phyloP scores from a whole-genome alignment of 1,140 invertebrate genomes.

The Gonatopus flavifemur region DNA sequence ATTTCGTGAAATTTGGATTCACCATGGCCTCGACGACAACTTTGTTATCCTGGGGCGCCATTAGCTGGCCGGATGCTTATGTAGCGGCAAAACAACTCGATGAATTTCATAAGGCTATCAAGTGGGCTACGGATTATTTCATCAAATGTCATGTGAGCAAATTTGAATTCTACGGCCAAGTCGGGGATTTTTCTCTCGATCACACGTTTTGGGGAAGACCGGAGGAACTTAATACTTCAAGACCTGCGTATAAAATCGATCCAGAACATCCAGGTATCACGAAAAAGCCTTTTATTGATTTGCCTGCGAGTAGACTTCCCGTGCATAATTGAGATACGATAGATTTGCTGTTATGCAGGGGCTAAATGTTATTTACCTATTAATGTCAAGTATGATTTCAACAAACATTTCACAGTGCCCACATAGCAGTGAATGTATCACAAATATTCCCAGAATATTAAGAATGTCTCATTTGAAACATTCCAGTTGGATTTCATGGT shows the following conservation, averaged over 20 bases:
- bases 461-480: no score
- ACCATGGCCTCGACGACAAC: constrained; percentile 66
- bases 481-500: no score
- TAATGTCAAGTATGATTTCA: no score
- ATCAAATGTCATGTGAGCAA: constrained; percentile 63
- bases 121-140: constrained; percentile 68
- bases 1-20: constrained; percentile 69
- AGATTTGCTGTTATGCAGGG: no score
- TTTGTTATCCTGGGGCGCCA: constrained; percentile 63
- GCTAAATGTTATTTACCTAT: no score
- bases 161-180: constrained; percentile 63
- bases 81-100: constrained; percentile 49
- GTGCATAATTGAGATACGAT: no score
- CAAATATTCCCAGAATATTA: no score
- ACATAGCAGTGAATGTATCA: no score
- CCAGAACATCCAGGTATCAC: constrained; percentile 57
- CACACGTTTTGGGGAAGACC: constrained; percentile 64
- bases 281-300: no score
- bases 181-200: constrained; percentile 61
- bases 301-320: no score
- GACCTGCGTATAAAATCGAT: constrained; percentile 66
- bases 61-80: constrained; percentile 63
- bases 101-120: constrained; percentile 56
- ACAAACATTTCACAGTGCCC: no score
- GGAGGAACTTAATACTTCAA: constrained; percentile 64